These are phyloP conservation scores for Daubentonia madagascariensis DNA, from an alignment of 2,113 vertebrate genomes.

Conservation along the genomic window DNA sequence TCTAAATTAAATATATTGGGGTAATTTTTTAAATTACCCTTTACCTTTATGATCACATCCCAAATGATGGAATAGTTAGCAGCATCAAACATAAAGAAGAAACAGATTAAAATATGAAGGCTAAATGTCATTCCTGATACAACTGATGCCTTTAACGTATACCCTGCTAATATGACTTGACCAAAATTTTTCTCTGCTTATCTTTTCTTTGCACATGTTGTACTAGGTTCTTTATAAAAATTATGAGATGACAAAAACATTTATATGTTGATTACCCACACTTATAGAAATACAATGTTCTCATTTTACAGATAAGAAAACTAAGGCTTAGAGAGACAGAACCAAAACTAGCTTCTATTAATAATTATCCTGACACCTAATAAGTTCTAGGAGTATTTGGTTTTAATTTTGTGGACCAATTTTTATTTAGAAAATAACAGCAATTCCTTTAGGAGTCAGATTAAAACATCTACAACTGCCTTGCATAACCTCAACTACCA, in stretches of 20 bases:
- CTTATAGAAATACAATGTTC: background rate
- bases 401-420: background rate
- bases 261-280: background rate
- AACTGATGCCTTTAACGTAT: background rate
- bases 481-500: background rate
- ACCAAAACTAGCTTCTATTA: background rate
- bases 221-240: slow-evolving; percentile 28
- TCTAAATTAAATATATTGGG: background rate
- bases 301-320: background rate
- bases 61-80: background rate
- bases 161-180: background rate
- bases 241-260: background rate
- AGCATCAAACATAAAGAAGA: background rate
- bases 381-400: background rate
- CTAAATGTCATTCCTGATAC: background rate
- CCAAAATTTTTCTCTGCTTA: background rate
- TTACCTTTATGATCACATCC: background rate
- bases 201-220: background rate
- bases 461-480: background rate
- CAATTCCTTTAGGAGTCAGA: background rate
- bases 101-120: slow-evolving; percentile 4
- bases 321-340: background rate
- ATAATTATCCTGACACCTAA: background rate
- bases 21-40: background rate
- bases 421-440: slow-evolving; percentile 22